A percentile compares a stretch with the other conserved stretches of the same genome.
Evolutionary conservation across 2,113 vertebrate species (phyloP).

Genomic region (Amblyornis subalaris): DNA sequence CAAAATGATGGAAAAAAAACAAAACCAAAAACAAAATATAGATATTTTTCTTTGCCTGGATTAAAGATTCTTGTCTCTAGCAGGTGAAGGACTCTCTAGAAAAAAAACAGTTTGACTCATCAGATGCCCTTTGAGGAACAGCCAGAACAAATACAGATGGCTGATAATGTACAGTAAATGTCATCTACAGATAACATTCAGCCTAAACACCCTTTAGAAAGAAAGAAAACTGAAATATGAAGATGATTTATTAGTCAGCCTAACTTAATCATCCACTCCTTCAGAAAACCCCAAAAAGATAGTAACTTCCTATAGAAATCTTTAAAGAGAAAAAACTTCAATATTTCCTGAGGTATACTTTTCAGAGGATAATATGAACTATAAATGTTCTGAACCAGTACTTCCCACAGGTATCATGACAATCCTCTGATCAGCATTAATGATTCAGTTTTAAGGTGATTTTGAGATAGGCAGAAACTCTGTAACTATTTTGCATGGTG

Average conservation of each 20-base stretch:
- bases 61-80: background rate
- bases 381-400: background rate
- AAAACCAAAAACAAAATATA: background rate
- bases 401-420: background rate
- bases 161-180: background rate
- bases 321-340: background rate
- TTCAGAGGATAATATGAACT: background rate
- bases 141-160: constrained; percentile 50
- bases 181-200: background rate
- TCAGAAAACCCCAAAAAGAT: background rate
- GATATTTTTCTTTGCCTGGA: background rate
- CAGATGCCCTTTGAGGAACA: constrained; percentile 28
- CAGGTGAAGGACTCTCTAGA: background rate
- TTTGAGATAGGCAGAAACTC: background rate
- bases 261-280: background rate
- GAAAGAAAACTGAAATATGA: background rate
- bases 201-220: background rate
- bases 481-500: background rate
- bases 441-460: background rate
- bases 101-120: constrained; percentile 7
- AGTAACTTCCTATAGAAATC: background rate
- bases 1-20: background rate
- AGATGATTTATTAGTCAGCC: background rate
- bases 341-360: background rate
- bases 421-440: background rate